Base-by-base conservation (phyloP, 1,140 invertebrate genomes). In the Aphelenchoides fujianensis region DNA sequence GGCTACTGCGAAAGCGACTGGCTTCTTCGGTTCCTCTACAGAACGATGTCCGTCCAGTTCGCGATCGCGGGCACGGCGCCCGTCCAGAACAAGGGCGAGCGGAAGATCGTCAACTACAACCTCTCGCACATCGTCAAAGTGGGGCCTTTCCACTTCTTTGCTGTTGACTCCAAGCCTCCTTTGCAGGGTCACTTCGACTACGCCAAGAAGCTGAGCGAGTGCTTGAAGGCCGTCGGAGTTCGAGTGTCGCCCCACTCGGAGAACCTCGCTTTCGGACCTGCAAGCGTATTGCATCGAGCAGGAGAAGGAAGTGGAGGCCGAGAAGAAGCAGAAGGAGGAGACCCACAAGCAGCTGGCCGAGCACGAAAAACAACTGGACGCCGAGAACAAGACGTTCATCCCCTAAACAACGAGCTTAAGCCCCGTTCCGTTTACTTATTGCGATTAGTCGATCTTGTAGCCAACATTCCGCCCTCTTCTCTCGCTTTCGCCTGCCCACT, bases 1-100 rank as follows among this genome's bases (percentile, higher is more conserved):
- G 87, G 86, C 5, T 88, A 87, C 69, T 86, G 84, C 75, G 85
- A 82, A 78, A 84, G 81, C 37, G 86, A 87, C 70, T 87, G 86
- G 86, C 61, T 87, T 35, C 70, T 87, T 57, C 85, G 86, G 79
- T 81, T 86, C 68, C 68, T 87, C 30, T 87, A 86, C 74, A 76
- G 86, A 36, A 87, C 86, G 23, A 82, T 86, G 53, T 84, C 80
- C 28, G 84, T 85, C 7, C 85, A 87, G 70, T 71, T 87, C 19
- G 80, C 64, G 12, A 85, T 87, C 41, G 86, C 86, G 27, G 86
- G 86, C 0, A 80, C 86, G 0, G 72, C 73, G 2, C 86, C 86
- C 19, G 80, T 87, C 3, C 79, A 82, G 23, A 85, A 79, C 48
- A 85, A 84, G 37, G 75, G 84, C 36, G 75, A 84, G 55, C 74